These are phyloP conservation scores for Oscheius sp. DNA, from an alignment of 2,888 invertebrate genomes.

Conservation along the genomic window DNA sequence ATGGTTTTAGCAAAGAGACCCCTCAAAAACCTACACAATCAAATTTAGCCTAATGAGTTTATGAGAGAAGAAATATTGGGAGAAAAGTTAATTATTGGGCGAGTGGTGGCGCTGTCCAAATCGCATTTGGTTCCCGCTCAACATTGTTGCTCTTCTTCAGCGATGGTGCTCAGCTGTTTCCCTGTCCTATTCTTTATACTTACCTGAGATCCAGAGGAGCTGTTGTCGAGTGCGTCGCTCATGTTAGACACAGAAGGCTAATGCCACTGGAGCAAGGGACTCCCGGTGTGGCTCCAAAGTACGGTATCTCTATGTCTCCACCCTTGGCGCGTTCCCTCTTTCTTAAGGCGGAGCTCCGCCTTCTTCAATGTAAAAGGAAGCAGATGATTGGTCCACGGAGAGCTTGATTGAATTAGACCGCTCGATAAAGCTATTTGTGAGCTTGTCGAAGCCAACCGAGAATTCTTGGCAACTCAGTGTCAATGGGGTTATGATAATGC, in stretches of 20 bases:
- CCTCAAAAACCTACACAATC: constrained; percentile 46
- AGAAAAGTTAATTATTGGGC: constrained; percentile 63
- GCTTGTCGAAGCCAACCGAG: constrained; percentile 26
- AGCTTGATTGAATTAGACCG: constrained; percentile 30
- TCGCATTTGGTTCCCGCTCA: constrained; percentile 28
- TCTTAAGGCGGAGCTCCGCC: constrained; percentile 27
- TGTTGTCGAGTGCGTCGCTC: constrained; percentile 30
- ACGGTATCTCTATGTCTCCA: constrained; percentile 6
- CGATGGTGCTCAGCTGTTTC: background rate
- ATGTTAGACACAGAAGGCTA: constrained; percentile 32
- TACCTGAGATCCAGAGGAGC: constrained; percentile 24
- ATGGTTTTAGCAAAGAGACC: constrained; percentile 5
- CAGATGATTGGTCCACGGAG: constrained; percentile 29
- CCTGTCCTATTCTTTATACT: background rate
- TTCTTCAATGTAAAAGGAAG: constrained; percentile 26
- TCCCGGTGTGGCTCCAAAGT: constrained; percentile 21
- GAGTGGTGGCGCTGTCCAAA: constrained; percentile 33
- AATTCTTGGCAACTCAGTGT: constrained; percentile 21
- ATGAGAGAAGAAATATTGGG: constrained; percentile 52
- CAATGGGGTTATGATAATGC: constrained; percentile 34
- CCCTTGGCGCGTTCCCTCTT: constrained; percentile 20
- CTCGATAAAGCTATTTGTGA: constrained; percentile 31
- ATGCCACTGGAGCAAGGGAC: constrained; percentile 29
- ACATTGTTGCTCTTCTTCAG: constrained; percentile 23
- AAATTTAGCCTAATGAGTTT: constrained; percentile 64